These are phyloP conservation scores for Tiliacea aurago DNA, from an alignment of 2,888 invertebrate species.

Conservation along the genomic window DNA sequence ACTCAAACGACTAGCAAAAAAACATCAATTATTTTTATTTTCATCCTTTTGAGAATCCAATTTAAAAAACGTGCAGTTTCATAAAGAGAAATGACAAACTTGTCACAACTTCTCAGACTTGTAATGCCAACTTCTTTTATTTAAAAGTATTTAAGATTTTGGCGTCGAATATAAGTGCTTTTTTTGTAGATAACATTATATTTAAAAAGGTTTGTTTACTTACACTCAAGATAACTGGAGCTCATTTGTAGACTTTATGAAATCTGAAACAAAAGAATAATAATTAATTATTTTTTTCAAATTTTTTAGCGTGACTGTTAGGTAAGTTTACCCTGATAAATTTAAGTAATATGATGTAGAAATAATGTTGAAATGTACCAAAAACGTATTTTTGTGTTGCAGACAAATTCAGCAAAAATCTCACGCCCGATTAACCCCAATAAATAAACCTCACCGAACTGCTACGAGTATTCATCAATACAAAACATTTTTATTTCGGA, in stretches of 20 bases:
- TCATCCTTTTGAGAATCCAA: conserved; percentile 31
- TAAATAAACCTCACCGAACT: conserved; percentile 38
- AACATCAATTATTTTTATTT: conserved; percentile 14
- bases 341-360: neutral
- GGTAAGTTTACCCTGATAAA: neutral
- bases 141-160: conserved; percentile 33
- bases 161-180: neutral
- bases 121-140: conserved; percentile 22
- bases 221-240: conserved; percentile 79
- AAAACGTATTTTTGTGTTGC: neutral
- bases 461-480: conserved; percentile 51
- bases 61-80: conserved; percentile 46
- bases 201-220: conserved; percentile 66
- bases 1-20: conserved; percentile 6
- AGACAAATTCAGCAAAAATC: conserved; percentile 4
- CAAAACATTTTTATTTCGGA: conserved; percentile 38
- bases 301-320: neutral
- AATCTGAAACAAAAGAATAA: conserved; percentile 75
- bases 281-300: conserved; percentile 9
- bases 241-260: conserved; percentile 77
- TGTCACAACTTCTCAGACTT: conserved; percentile 51
- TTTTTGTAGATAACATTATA: conserved; percentile 7
- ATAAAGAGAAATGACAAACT: conserved; percentile 66
- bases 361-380: neutral
- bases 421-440: conserved; percentile 7